These are phyloP conservation scores for Chironomus riparius DNA, from an alignment of 2,888 invertebrate genomes.

Conservation along the genomic window DNA sequence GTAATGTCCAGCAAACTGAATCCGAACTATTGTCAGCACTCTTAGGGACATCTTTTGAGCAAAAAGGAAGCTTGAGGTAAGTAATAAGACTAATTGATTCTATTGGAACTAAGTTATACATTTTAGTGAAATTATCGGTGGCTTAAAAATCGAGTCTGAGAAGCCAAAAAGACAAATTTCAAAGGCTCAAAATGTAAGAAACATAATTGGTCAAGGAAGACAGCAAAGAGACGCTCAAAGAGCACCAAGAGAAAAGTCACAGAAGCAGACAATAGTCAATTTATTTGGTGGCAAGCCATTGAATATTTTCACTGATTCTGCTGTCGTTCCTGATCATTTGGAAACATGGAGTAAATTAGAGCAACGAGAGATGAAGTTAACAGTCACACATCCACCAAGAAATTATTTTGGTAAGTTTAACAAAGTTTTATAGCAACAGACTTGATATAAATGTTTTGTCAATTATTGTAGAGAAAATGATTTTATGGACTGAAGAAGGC, in stretches of 20 bases:
- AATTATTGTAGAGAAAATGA: constrained; percentile 65
- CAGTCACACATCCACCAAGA: constrained; percentile 61
- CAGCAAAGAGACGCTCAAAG: constrained; percentile 29
- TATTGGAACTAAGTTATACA: not conserved
- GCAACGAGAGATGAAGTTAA: constrained; percentile 55
- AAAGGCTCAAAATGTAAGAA: constrained; percentile 42
- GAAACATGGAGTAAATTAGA: constrained; percentile 60
- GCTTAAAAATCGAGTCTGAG: constrained; percentile 59
- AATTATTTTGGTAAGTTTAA: constrained; percentile 58
- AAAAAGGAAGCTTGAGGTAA: constrained; percentile 30
- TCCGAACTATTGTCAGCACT: constrained; percentile 63
- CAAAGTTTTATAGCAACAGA: no score
- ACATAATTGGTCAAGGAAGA: constrained; percentile 33
- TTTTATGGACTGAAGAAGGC: constrained; percentile 86
- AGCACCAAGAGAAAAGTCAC: constrained; percentile 30
- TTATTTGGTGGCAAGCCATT: constrained; percentile 54
- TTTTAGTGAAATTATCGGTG: constrained; percentile 60
- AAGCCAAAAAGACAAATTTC: constrained; percentile 33
- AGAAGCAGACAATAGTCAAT: constrained; percentile 42
- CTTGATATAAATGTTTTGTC: no score
- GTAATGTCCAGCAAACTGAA: constrained; percentile 55
- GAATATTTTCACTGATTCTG: constrained; percentile 50
- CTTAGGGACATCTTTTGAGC: constrained; percentile 40
- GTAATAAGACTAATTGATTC: not conserved
- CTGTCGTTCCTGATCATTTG: constrained; percentile 39